Base-by-base conservation (phyloP, 2,888 invertebrate species). In the Deilephila elpenor region DNA sequence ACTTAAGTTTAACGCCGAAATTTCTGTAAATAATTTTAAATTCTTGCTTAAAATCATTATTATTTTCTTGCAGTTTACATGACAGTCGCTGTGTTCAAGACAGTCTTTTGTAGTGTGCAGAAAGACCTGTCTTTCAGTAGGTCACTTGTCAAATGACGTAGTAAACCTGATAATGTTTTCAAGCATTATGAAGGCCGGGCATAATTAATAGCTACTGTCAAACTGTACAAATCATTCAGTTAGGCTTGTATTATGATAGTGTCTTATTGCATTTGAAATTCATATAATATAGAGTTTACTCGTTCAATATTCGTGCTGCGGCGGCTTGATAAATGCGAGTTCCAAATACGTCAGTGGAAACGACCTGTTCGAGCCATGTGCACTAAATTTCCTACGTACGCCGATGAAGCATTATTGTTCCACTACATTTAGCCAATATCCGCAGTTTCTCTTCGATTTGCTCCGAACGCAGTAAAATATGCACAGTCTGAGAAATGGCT, bases 401-500 rank as follows among this genome's bases (percentile, higher is more conserved):
- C 67, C 25, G 44, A 51, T 67, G 51, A 51, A 20, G 51, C 67
- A 51, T 67, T 67, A 67, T 67, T 67, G 67, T 67, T 67, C 67
- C 67, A 67, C 67, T 67, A 67, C 67, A 67, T 67, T 67, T 67
- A 51, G 67, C 67, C 51, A 67, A 51, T 67, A 67, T 51, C 67
- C 44, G 51, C 51, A 51, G 67, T 67, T 67, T 67, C 67, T 25
- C 56, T 34, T 71, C 70, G 70, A 59, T 71, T 71, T 71, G 3
- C 70, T 59, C 34, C 34, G 59, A 59, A 59, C 53, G n/a, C 34
- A 32, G n/a, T 71, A 37, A 59, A 59, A n/a, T 56, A 71, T 34
- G 44, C 20, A 62, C 34, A 6, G 53, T 72, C n/a, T 72, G 53
- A 62, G 76, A 77, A 79, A 78, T 78, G 78, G 78, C 78, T 77